Evolutionary conservation across 2,797 vertebrate species (phyloP).

Genomic region (Enteromius treurensis): DNA sequence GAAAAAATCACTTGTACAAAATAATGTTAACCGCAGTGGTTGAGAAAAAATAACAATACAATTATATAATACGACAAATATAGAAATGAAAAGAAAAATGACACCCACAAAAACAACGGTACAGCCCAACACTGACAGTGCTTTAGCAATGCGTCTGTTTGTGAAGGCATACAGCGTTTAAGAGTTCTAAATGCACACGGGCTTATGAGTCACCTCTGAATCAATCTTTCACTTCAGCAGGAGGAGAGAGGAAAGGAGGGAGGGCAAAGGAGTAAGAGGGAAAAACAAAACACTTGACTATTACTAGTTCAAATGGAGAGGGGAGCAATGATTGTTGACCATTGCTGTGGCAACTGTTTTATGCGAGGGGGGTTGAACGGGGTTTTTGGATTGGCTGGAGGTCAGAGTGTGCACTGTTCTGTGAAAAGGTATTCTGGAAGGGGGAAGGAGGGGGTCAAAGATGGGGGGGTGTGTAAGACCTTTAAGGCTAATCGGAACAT

Average conservation of each 20-base stretch:
- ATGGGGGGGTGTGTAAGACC: slow-evolving; percentile 60
- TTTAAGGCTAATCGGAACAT: slow-evolving; percentile 69
- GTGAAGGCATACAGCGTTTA: slow-evolving; percentile 55
- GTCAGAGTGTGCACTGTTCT: slow-evolving; percentile 79
- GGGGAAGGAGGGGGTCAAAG: slow-evolving; percentile 45
- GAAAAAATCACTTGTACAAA: slow-evolving; percentile 94
- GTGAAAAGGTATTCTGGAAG: slow-evolving; percentile 77
- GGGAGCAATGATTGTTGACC: slow-evolving; percentile 85
- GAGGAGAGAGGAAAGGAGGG: slow-evolving; percentile 60
- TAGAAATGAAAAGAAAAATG: slow-evolving; percentile 21
- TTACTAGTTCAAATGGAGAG: slow-evolving; percentile 80
- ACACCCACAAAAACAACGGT: slow-evolving; percentile 52
- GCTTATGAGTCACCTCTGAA: slow-evolving; percentile 25
- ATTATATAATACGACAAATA: slow-evolving; percentile 67
- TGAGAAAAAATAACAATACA: slow-evolving; percentile 70
- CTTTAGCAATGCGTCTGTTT: slow-evolving; percentile 50
- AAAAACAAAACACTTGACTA: slow-evolving; percentile 83
- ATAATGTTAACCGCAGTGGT: slow-evolving; percentile 81
- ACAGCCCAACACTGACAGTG: slow-evolving; percentile 68
- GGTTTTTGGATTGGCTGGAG: slow-evolving; percentile 79
- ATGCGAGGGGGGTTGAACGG: slow-evolving; percentile 77
- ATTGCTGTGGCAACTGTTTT: slow-evolving; percentile 86
- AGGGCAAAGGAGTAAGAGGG: slow-evolving; percentile 61
- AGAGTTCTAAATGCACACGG: slow-evolving; percentile 62
- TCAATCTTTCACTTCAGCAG: slow-evolving; percentile 41